A percentile compares a stretch with the other conserved stretches of the same genome.
Evolutionary conservation across 30 jellyfish, hydroid and myxozoan species (phyloP).

Genomic region (Aurelia aurita complex sp. Pacific): DNA sequence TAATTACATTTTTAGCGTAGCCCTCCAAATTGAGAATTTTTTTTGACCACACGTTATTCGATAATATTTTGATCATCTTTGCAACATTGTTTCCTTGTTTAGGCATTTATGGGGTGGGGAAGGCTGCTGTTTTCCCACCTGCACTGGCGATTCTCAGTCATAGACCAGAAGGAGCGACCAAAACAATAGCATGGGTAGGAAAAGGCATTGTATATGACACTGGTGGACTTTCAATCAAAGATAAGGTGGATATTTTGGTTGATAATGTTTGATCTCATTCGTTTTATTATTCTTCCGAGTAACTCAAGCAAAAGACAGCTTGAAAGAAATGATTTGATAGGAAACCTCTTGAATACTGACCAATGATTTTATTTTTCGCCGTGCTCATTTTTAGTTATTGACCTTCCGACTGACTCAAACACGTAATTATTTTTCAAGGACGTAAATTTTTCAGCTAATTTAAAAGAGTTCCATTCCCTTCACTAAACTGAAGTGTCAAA

Average conservation of each 20-base stretch:
- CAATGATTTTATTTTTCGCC: neutral
- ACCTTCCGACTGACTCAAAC: no score
- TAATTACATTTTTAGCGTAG: no score
- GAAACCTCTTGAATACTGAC: neutral
- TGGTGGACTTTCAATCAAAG: slow-evolving; percentile 98
- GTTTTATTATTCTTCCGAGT: no score
- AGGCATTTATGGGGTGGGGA: slow-evolving; percentile 99
- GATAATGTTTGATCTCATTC: no score
- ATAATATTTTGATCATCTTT: neutral
- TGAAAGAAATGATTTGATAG: neutral
- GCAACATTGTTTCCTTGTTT: neutral
- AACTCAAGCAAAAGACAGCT: no score
- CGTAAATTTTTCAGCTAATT: no score
- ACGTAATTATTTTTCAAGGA: no score
- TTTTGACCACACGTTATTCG: neutral
- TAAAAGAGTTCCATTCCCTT: no score
- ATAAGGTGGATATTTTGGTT: slow-evolving; percentile 62
- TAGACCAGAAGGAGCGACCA: slow-evolving; percentile 83
- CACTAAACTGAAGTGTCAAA: no score
- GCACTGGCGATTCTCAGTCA: slow-evolving; percentile 90
- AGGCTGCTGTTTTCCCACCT: slow-evolving; percentile 90
- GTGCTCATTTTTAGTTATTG: no score
- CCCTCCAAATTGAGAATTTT: neutral
- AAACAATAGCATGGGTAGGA: slow-evolving; percentile 98
- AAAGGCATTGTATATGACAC: slow-evolving; percentile 98